Evolutionary conservation across 2,113 vertebrate species (phyloP).

Genomic region (Chaenocephalus aceratus): DNA sequence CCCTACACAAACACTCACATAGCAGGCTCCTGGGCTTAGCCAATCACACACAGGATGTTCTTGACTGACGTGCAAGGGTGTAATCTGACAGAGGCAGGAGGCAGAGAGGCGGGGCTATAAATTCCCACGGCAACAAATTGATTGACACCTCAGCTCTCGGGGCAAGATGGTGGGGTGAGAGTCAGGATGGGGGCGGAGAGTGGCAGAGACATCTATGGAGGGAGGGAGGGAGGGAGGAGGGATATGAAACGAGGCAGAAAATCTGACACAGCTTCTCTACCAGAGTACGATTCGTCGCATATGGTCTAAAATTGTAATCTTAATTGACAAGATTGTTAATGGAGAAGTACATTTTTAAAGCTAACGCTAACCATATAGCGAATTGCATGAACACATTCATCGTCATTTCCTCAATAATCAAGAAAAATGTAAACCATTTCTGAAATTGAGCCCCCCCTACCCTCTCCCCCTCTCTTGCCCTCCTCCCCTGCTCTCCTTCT

Average conservation of each 20-base stretch:
- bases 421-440: conserved; percentile 41
- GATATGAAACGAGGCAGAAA: background rate
- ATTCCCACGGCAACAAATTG: conserved; percentile 66
- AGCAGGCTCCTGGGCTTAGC: conserved; percentile 18
- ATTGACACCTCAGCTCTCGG: conserved; percentile 61
- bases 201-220: conserved; percentile 19
- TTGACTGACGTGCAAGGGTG: conserved; percentile 61
- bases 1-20: background rate
- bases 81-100: conserved; percentile 60
- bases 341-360: background rate
- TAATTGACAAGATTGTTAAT: conserved; percentile 24
- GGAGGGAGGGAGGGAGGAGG: background rate
- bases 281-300: background rate
- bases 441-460: conserved; percentile 13
- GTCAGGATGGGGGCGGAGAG: conserved; percentile 42
- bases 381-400: conserved; percentile 18
- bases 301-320: conserved; percentile 1
- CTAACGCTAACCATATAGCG: conserved; percentile 10
- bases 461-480: background rate
- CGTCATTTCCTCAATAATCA: conserved; percentile 31
- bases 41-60: conserved; percentile 44
- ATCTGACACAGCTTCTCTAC: conserved; percentile 11
- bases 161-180: conserved; percentile 54
- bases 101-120: conserved; percentile 55
- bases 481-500: conserved; percentile 39